phyloP scores from a whole-genome alignment of 2,888 invertebrate species.

The Icerya purchasi region DNA sequence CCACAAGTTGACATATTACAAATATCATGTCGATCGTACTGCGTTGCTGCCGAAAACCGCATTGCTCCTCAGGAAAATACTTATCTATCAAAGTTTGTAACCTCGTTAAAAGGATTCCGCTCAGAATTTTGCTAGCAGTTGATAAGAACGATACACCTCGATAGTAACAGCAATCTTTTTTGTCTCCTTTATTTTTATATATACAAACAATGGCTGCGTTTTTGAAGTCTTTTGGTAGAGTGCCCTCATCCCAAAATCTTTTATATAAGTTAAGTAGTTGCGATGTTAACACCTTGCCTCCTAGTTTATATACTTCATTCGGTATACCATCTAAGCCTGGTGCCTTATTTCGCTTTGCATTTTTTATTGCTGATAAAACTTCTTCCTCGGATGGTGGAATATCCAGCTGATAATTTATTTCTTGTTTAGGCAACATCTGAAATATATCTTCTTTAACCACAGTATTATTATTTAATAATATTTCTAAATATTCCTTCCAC shows the following conservation, averaged over 20 bases:
- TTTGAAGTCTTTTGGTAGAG: background rate
- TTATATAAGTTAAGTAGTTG: background rate
- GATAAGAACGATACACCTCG: background rate
- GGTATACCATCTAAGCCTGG: background rate
- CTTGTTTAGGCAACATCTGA: background rate
- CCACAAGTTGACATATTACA: background rate
- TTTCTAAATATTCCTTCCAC: background rate
- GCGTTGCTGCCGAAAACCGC: background rate
- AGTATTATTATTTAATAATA: background rate
- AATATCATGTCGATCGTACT: background rate
- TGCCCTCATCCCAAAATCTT: background rate
- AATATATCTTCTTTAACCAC: background rate
- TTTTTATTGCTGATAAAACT: background rate
- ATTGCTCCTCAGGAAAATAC: background rate
- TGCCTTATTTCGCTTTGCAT: background rate
- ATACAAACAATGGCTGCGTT: background rate
- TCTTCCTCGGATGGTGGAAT: background rate
- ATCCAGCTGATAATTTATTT: background rate
- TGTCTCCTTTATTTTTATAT: background rate
- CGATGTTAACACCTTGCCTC: background rate
- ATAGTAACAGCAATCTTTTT: background rate
- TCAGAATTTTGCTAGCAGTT: background rate
- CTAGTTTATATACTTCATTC: background rate
- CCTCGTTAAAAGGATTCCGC: background rate
- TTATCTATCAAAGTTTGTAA: background rate